Conservation (phyloP, 2,113 vertebrate genomes). For the Poeciliopsis prolifica region DNA sequence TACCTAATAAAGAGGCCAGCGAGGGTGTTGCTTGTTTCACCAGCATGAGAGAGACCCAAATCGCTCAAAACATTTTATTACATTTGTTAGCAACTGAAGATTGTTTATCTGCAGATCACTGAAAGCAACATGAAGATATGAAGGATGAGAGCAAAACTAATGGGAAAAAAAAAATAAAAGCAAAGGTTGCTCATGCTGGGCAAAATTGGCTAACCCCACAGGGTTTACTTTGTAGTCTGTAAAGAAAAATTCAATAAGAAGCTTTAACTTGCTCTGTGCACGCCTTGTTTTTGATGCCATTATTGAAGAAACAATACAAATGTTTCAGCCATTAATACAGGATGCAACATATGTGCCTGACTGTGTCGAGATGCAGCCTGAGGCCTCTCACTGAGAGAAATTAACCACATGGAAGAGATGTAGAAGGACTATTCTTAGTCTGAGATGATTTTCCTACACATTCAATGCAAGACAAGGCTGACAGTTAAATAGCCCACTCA, state of each 20-base stretch:
- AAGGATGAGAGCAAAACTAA: constrained; percentile 1
- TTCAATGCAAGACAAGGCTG: neutral
- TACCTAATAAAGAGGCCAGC: neutral
- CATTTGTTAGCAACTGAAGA: constrained; percentile 19
- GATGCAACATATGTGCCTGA: neutral
- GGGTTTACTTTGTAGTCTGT: constrained; percentile 12
- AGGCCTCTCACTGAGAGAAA: neutral
- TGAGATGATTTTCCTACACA: neutral
- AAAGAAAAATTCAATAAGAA: constrained; percentile 17
- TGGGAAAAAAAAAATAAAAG: neutral
- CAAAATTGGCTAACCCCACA: neutral
- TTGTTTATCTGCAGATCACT: constrained; percentile 16
- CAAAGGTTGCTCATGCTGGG: neutral
- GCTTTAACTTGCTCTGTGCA: constrained; percentile 1
- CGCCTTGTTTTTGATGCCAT: neutral
- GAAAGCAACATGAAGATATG: neutral
- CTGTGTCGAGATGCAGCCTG: neutral
- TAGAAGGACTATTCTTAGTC: neutral
- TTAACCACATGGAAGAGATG: neutral
- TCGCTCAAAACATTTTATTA: constrained; percentile 17
- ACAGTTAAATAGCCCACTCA: neutral
- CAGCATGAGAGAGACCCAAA: constrained; percentile 1
- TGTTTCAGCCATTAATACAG: neutral
- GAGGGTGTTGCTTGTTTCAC: no score
- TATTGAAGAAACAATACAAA: neutral